phyloP scores from a whole-genome alignment of 1,140 invertebrate genomes.

The Lutraria rhynchaena region DNA sequence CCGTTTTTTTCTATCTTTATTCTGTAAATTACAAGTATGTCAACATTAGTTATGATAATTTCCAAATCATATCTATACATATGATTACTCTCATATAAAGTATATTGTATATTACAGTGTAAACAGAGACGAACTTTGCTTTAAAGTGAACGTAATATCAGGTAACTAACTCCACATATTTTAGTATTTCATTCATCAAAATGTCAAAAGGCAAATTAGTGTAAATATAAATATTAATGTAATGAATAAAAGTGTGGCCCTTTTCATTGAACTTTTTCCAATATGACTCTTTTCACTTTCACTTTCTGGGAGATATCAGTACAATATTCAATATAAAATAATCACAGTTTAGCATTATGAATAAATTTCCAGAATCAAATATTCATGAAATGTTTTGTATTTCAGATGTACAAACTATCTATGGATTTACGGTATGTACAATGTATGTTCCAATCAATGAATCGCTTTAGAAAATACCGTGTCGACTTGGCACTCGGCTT shows the following conservation, averaged over 20 bases:
- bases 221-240: background rate
- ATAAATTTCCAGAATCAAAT: background rate
- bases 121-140: constrained; percentile 31
- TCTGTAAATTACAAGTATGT: too few species aligned
- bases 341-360: background rate
- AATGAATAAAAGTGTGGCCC: background rate
- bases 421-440: background rate
- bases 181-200: background rate
- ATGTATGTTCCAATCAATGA: too few species aligned
- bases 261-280: background rate
- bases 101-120: constrained; percentile 16
- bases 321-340: background rate
- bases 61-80: too few species aligned
- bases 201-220: background rate
- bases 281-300: background rate
- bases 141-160: constrained; percentile 1
- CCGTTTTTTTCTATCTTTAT: too few species aligned
- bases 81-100: too few species aligned
- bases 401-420: background rate
- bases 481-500: too few species aligned
- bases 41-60: too few species aligned
- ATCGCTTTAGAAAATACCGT: too few species aligned
- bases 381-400: background rate
- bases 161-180: background rate
- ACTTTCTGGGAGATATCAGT: background rate